Percentiles rank a stretch among this genome's conserved stretches.
Evolutionary conservation across 1,140 invertebrate species (phyloP).

Genomic region (Batillaria attramentaria): DNA sequence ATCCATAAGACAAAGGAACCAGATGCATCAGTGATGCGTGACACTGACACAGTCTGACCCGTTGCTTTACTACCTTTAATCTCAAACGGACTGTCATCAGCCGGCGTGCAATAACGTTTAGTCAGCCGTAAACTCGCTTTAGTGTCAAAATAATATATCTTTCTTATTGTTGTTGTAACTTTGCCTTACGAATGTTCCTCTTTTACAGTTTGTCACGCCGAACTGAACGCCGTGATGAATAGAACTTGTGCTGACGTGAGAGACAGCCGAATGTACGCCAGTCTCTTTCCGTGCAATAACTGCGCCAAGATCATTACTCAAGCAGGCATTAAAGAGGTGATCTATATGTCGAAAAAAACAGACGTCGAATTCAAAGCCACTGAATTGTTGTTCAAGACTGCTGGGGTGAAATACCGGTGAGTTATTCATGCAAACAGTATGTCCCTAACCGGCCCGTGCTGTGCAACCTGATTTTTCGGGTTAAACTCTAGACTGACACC

Average conservation of each 20-base stretch:
- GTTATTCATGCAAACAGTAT: no score
- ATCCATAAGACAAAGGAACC: no score
- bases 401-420: no score
- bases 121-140: background rate
- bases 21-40: no score
- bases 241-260: constrained; percentile 85
- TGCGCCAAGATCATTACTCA: constrained; percentile 98
- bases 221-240: constrained; percentile 96
- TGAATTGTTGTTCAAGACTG: no score
- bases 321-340: no score
- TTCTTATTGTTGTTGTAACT: background rate
- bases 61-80: background rate
- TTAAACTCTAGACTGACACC: no score
- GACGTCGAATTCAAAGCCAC: no score
- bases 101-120: background rate
- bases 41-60: background rate
- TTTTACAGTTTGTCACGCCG: constrained; percentile 95
- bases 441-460: no score
- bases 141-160: background rate
- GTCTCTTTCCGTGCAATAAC: constrained; percentile 94
- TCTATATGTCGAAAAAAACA: no score
- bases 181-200: background rate
- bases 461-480: no score
- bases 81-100: background rate
- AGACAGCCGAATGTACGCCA: constrained; percentile 88